Base-by-base conservation (phyloP, 1,140 invertebrate species). In the Sipha flava region DNA sequence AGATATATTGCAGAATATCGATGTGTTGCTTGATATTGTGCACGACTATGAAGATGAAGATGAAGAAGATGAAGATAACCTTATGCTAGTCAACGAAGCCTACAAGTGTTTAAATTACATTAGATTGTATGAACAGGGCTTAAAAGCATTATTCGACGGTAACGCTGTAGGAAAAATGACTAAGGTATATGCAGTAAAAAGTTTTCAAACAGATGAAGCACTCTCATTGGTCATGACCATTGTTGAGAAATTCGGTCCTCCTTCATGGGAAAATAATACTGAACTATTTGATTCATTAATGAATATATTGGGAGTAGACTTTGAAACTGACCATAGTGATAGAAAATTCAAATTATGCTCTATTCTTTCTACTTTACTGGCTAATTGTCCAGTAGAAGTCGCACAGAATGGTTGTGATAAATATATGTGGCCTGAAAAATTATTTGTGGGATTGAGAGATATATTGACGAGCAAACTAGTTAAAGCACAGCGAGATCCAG, bases 21-120 rank as follows among this genome's bases (percentile, higher is more conserved):
- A 92, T 59, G 91, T 92, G 0, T 90, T 96, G 81, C 85, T 95
- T 45, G 91, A 94, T 80, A 94, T 95, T 83, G 92, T 95, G 1
- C 90, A 92, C 81, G 88, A 91, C 81, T 91, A 93, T 83, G 91
- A 91, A 82, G 85, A 86, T 77, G 92, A 92, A 81, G 73, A 77
- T 4, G 80, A 80, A 29, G 70, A 10, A 3, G 84, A 86, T 80
- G 92, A 93, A 81, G 93, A 95, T 83, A 92, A 92, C 83, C 87
- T 96, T 7, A 94, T 95, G 80, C 90, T 95, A n/a, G 91, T 95
- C 4, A 94, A 92, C 84, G 94, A 96, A 85, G 91, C 94, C 2
- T 95, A 95, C 83, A 90, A 91, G 77, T 95, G 94, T 82, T 85
- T 96, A 12, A 91, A 93, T 84, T 90, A 89, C 81, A 93, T 95